Evolutionary conservation across 2,113 vertebrate species (phyloP), one percentile per base, ranked within the genome.

Genomic region (Cardinalis cardinalis): DNA sequence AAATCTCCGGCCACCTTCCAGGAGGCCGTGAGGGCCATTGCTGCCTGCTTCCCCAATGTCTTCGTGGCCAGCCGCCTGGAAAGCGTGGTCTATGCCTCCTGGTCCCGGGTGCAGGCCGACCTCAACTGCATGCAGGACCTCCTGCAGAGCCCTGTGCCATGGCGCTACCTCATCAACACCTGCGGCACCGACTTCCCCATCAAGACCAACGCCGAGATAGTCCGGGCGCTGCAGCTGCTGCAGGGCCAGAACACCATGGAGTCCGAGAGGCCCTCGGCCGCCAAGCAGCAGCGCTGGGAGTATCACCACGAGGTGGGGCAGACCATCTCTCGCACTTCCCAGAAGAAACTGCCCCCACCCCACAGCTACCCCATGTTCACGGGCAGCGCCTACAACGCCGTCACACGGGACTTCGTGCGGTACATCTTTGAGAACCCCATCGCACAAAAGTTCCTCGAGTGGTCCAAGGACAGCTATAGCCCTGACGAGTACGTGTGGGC

Each of bases 401-500:
- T 98, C 38, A 97, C 98, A 1, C 97, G 98, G 82, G 97, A 91
- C 32, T 99, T 99, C 48, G 97, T 99, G 83, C 93, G 84, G 28
- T 96, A 99, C 9, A 13, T 99, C 38, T 94, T 99, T 13, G 15
- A 96, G 65, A 94, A 96, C 84, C 94, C 92, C 32, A 92, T 77
- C 1, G 96, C 81, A 7, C 97, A 77, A 41, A 64, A 44, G 7
- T 93, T 99, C 13, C 84, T 99, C 1, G 98, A 99, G 59, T 99
- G 99, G 99, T 97, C 94, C 53, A 98, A 98, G 86, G 99, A 99
- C 93, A 99, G 98, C 2, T 99, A 98, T 73, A 99, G 99, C 78
- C 99, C 99, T 0, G 99, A 99, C 18, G 99, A 99, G 55, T 98
- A 98, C 43, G 80, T 99, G 32, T 99, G 99, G 99, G 99, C 99